Evolutionary conservation across 2,888 invertebrate species (phyloP).

Genomic region (Theretra japonica): DNA sequence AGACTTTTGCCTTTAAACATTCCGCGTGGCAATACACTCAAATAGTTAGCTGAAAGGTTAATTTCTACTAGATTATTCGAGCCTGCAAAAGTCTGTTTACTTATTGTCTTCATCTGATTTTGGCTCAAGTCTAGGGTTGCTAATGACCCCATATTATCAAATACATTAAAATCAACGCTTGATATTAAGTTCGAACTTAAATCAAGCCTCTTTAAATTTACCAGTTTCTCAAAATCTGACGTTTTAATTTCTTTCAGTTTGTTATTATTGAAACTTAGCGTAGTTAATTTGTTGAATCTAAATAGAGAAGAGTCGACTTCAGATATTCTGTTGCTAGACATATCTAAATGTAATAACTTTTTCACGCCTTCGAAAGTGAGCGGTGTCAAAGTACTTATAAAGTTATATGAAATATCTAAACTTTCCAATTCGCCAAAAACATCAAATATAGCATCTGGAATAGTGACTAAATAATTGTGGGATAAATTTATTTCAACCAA

Average conservation of each 20-base stretch:
- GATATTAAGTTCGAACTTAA: conserved; percentile 57
- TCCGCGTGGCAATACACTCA: conserved; percentile 54
- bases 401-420: conserved; percentile 65
- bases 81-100: conserved; percentile 51
- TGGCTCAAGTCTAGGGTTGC: conserved; percentile 51
- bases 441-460: conserved; percentile 58
- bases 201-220: conserved; percentile 50
- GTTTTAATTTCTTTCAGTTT: conserved; percentile 49
- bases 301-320: conserved; percentile 60
- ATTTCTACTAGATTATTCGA: conserved; percentile 46
- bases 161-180: conserved; percentile 48
- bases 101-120: conserved; percentile 53
- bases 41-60: conserved; percentile 59
- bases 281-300: conserved; percentile 56
- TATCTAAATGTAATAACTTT: conserved; percentile 53
- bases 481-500: conserved; percentile 60
- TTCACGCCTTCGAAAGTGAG: conserved; percentile 63
- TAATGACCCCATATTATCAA: conserved; percentile 49
- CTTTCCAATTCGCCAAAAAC: conserved; percentile 49
- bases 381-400: conserved; percentile 49
- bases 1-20: conserved; percentile 62
- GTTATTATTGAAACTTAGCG: conserved; percentile 59
- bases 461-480: conserved; percentile 54
- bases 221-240: conserved; percentile 55
- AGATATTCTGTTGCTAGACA: conserved; percentile 59